phyloP scores from a whole-genome alignment of 2,888 invertebrate genomes.

The Galeopsomyia nigrocyanea region DNA sequence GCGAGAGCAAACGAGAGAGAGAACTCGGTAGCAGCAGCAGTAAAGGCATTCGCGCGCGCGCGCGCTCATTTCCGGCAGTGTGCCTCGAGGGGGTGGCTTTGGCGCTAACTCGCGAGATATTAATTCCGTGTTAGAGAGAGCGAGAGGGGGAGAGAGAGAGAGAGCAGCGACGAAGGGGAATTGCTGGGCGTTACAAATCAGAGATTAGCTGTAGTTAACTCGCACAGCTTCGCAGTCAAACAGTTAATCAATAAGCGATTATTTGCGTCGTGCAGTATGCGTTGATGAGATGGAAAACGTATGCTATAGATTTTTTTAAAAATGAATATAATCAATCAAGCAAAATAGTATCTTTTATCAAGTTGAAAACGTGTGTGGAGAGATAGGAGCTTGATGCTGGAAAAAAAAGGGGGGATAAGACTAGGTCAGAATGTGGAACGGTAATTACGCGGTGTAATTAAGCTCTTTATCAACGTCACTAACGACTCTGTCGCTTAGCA shows the following conservation, averaged over 20 bases:
- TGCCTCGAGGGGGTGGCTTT: constrained; percentile 37
- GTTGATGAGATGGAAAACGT: neutral
- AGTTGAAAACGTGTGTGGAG: no score
- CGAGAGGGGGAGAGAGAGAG: constrained; percentile 43
- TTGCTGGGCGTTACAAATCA: constrained; percentile 67
- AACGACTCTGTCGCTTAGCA: constrained; percentile 52
- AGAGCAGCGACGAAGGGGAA: constrained; percentile 49
- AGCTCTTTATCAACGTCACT: constrained; percentile 52
- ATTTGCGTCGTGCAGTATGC: constrained; percentile 61
- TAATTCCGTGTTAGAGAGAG: constrained; percentile 67
- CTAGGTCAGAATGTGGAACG: constrained; percentile 39
- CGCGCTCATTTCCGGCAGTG: constrained; percentile 66
- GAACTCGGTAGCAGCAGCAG: constrained; percentile 46
- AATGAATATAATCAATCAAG: no score
- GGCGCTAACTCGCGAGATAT: constrained; percentile 69
- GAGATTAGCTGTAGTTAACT: constrained; percentile 69
- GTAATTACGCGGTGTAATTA: constrained; percentile 52
- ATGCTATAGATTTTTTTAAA: no score
- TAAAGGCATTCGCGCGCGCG: constrained; percentile 68
- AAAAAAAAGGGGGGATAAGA: neutral
- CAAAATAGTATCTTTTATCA: no score
- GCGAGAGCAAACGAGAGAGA: constrained; percentile 38
- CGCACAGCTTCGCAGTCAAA: constrained; percentile 68
- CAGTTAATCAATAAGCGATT: constrained; percentile 69
- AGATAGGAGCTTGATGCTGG: no score